Evolutionary conservation across 2,888 invertebrate genomes (phyloP).

Genomic region (Thecocarcelia acutangulata): DNA sequence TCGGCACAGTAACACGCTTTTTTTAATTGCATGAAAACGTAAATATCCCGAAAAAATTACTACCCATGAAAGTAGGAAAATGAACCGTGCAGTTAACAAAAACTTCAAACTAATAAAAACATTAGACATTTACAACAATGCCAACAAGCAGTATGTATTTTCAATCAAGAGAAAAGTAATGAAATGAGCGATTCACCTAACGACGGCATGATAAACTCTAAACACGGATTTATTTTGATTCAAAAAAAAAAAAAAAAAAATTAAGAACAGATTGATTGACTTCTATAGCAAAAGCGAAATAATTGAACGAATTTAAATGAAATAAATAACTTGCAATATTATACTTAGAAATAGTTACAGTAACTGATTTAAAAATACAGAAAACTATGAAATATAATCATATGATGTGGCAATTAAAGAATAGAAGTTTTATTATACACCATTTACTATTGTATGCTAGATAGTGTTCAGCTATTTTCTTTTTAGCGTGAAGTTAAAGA

Average conservation of each 20-base stretch:
- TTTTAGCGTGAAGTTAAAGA: too few relatives aligned
- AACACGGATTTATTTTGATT: slow-evolving; percentile 34
- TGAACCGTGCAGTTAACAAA: background rate
- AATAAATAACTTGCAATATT: slow-evolving; percentile 34
- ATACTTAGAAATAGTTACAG: too few relatives aligned
- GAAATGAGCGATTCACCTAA: slow-evolving; percentile 52
- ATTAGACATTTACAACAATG: background rate
- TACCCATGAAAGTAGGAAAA: slow-evolving; percentile 18
- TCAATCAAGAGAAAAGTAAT: slow-evolving; percentile 42
- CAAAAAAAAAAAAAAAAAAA: slow-evolving; percentile 16
- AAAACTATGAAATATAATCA: background rate
- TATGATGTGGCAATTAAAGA: background rate
- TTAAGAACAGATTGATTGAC: slow-evolving; percentile 31
- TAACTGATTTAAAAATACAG: slow-evolving; percentile 13
- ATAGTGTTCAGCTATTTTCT: too few relatives aligned
- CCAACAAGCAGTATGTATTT: background rate
- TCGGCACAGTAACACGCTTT: slow-evolving; percentile 46
- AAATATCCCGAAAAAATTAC: slow-evolving; percentile 42
- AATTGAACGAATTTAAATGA: slow-evolving; percentile 25
- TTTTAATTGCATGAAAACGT: slow-evolving; percentile 47
- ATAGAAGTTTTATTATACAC: too few relatives aligned
- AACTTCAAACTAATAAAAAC: background rate
- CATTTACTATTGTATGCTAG: too few relatives aligned
- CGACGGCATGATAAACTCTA: slow-evolving; percentile 46
- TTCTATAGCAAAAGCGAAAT: slow-evolving; percentile 43